A percentile compares a stretch with the other conserved stretches of the same genome.
These are phyloP conservation scores for Pantherophis alleghaniensis DNA, from an alignment of 2,797 vertebrate genomes.

Conservation along the genomic window DNA sequence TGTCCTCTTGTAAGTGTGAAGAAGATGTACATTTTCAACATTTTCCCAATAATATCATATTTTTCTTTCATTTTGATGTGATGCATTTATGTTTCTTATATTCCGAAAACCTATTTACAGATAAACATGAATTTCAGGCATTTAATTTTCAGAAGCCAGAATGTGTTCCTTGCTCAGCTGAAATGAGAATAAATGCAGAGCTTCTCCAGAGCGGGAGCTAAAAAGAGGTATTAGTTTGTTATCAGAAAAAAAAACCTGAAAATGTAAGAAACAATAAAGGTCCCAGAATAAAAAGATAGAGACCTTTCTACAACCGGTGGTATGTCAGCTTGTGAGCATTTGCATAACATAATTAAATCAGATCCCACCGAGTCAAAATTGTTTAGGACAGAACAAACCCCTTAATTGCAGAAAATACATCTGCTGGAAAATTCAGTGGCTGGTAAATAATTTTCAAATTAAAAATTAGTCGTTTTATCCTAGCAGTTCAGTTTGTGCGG, in stretches of 20 bases:
- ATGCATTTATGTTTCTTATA: background rate
- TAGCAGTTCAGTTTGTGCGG: background rate
- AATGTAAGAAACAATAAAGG: slow-evolving; percentile 33
- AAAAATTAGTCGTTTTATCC: background rate
- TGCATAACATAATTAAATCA: slow-evolving; percentile 32
- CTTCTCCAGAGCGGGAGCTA: slow-evolving; percentile 19
- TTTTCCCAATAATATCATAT: slow-evolving; percentile 9
- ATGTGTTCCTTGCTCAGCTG: background rate
- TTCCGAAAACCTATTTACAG: slow-evolving; percentile 11
- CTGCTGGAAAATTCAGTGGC: slow-evolving; percentile 42
- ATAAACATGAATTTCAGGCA: slow-evolving; percentile 29
- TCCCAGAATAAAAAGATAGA: slow-evolving; percentile 52
- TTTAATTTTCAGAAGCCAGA: background rate
- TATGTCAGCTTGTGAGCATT: slow-evolving; percentile 46
- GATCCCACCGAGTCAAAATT: slow-evolving; percentile 48
- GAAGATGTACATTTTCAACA: slow-evolving; percentile 4
- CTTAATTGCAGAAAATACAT: slow-evolving; percentile 53
- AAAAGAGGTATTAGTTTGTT: background rate
- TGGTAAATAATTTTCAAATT: slow-evolving; percentile 53
- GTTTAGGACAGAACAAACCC: slow-evolving; percentile 24
- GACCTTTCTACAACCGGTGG: slow-evolving; percentile 46
- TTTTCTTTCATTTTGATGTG: slow-evolving; percentile 46
- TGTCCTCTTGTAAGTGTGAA: background rate
- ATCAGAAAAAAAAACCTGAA: background rate
- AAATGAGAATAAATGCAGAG: background rate